A percentile compares a stretch with the other conserved stretches of the same genome.
Evolutionary conservation across 2,113 vertebrate species (phyloP).

Genomic region (Pogonocichla stellata): DNA sequence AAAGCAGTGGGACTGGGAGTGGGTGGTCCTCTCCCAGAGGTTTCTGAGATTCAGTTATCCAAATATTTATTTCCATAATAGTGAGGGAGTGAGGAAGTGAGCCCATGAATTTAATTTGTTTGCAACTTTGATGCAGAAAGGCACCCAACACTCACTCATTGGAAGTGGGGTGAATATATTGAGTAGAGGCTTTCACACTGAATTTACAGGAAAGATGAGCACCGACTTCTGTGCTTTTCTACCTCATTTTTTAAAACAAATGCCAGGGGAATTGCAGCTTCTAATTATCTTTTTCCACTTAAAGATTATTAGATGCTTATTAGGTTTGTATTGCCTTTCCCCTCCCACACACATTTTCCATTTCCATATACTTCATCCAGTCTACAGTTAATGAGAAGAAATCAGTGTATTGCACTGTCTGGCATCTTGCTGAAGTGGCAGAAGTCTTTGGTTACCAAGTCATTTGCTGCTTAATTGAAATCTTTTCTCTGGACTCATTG

Average conservation of each 20-base stretch:
- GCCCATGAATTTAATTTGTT: not conserved
- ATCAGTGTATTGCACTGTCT: conserved; percentile 77
- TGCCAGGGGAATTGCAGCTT: not conserved
- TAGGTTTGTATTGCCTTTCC: conserved; percentile 24
- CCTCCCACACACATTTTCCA: not conserved
- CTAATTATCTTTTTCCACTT: conserved; percentile 46
- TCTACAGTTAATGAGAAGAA: conserved; percentile 75
- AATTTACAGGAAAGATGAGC: not conserved
- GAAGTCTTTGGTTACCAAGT: conserved; percentile 49
- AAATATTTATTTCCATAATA: not conserved
- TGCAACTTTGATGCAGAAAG: not conserved
- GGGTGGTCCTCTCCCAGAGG: not conserved
- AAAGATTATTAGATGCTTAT: conserved; percentile 31
- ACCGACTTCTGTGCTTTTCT: not conserved
- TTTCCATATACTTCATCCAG: conserved; percentile 30
- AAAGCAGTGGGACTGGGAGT: not conserved
- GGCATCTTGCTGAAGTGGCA: conserved; percentile 73
- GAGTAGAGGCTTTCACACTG: not conserved
- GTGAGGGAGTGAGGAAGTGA: not conserved
- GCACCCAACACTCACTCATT: not conserved
- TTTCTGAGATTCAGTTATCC: not conserved
- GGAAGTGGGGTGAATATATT: not conserved
- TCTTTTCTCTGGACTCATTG: conserved; percentile 59
- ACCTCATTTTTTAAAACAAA: not conserved
- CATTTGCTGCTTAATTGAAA: conserved; percentile 77